Evolutionary conservation across 2,113 vertebrate genomes (phyloP), one percentile per base, ranked within the genome.

Genomic region (Rattus norvegicus): DNA sequence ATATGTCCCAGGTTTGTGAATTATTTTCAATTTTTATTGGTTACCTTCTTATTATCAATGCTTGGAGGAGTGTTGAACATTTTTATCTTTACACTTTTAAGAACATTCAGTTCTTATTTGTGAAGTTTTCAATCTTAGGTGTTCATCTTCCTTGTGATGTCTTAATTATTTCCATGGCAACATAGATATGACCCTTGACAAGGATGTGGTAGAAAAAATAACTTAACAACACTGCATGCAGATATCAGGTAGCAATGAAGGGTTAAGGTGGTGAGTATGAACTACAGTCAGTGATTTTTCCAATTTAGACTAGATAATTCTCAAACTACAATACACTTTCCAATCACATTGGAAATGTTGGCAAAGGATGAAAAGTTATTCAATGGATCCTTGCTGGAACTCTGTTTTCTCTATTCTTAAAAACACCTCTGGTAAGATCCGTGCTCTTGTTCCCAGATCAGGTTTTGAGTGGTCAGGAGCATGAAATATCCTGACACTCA

Each of bases 151-250:
- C 28, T 36, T 96, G 7, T 83, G 70, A 92, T 72, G 28, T 39
- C 47, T 93, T 90, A 88, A 92, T 95, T 47, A 96, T 96, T 75
- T 89, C 96, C 81, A 88, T 70, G 47, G 52, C 47, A 96, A 96
- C 81, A 43, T 91, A 61, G 91, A 89, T 92, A 4, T 94, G 90
- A 88, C 65, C 90, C 91, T 79, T 84, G n/a, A 90, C 47, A 90
- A 14, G 4, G 76, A 94, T 24, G 90, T 79, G 54, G 56, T 90
- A 96, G 72, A 26, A 92, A 90, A 91, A 95, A 89, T 91, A 93
- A 93, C 81, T 43, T 93, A 83, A 26, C 52, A 89, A 72, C 28
- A 69, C 6, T 84, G 11, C 30, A 91, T 94, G 90, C 56, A 61
- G 47, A 91, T 91, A 26, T 1, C 19, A 11, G 83, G 61, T 0